phyloP scores from a whole-genome alignment of 2,113 vertebrate species.

The Eurystomus gularis region DNA sequence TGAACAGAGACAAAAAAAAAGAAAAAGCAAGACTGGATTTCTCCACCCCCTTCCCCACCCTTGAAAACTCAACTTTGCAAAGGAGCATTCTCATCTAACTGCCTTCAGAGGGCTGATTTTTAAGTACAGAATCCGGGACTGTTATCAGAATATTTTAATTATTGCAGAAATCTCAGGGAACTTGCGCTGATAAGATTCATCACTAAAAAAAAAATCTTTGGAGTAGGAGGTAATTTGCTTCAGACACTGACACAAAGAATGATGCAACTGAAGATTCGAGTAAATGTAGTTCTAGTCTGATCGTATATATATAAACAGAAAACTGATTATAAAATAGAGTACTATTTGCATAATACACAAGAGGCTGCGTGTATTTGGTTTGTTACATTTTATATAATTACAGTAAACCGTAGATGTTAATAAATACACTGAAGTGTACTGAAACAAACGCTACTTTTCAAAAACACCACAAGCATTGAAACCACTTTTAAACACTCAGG shows the following conservation, averaged over 20 bases:
- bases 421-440: background rate
- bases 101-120: background rate
- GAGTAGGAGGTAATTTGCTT: background rate
- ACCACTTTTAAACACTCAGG: background rate
- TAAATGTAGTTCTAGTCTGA: background rate
- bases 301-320: background rate
- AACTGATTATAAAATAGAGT: background rate
- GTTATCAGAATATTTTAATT: background rate
- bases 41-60: background rate
- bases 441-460: background rate
- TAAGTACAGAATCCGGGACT: background rate
- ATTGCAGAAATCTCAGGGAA: slow-evolving; percentile 26
- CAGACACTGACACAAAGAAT: background rate
- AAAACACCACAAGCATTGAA: background rate
- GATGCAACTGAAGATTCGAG: background rate
- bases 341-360: background rate
- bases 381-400: slow-evolving; percentile 9
- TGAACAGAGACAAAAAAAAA: slow-evolving; percentile 22
- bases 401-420: background rate
- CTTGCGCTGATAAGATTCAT: slow-evolving; percentile 18
- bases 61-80: background rate
- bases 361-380: background rate
- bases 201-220: background rate
- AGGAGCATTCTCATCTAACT: background rate
- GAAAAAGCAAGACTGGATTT: background rate